Evolutionary conservation across 2,888 invertebrate species (phyloP), one percentile per base, ranked within the genome.

Genomic region (Ganaspis brasiliensis): DNA sequence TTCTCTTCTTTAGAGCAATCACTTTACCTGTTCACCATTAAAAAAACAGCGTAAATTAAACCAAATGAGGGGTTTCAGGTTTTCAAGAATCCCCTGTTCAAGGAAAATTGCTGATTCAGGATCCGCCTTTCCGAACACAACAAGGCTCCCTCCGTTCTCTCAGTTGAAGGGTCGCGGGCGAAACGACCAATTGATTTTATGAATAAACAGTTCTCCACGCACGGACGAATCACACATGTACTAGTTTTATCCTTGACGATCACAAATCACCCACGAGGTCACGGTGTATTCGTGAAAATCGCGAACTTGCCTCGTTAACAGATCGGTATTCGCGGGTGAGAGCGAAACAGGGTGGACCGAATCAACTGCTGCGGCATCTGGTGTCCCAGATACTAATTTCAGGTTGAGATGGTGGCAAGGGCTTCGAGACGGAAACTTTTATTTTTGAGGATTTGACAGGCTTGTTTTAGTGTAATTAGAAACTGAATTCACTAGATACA

Each of bases 301-400:
- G 45, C 49, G 59, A 76, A 76, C 67, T 55, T 67, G 14, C 45
- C 26, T 57, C 67, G 21, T 24, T 45, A 45, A 45, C 24, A 45
- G 45, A 67, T 67, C 67, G 45, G 67, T 63, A 67, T 67, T 45
- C 45, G 45, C 67, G 67, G 67, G 63, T 31, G 63, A 74, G 14
- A 74, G 19, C 24, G 49, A 45, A 61, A 40, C 83, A 88, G 87
- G 88, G 85, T 88, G 87, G 89, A 85, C 84, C 86, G 85, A 74
- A 81, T 80, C 84, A 84, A 84, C 75, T 78, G 81, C 73, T 63
- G 78, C 86, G 88, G 84, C 89, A 88, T 87, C 89, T 88, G 83
- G 71, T 85, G 85, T 76, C 71, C 74, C 73, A 81, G 57, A 74
- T 59, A 59, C 9, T 59, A 31, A 59, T 35, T 35, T n/a, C 3